Evolutionary conservation across 2,888 invertebrate genomes (phyloP).

Genomic region (Cistogaster globosa): DNA sequence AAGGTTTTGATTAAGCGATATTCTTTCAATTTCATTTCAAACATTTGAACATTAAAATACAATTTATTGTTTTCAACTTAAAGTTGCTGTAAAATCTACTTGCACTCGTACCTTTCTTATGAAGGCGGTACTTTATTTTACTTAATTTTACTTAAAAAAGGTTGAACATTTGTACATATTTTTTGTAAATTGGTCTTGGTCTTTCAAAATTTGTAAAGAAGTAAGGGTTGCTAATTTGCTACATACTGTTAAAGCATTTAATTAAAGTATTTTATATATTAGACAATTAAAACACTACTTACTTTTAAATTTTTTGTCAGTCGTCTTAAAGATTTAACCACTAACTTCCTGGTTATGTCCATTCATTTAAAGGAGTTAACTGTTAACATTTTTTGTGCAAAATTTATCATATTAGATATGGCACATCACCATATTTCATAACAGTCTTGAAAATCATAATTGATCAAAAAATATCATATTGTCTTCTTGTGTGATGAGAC

Average conservation of each 20-base stretch:
- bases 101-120: neutral
- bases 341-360: constrained; percentile 1
- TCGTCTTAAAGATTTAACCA: neutral
- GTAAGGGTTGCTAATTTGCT: constrained; percentile 58
- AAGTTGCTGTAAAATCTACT: no score
- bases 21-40: neutral
- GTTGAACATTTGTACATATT: neutral
- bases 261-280: neutral
- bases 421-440: no score
- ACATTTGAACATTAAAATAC: neutral
- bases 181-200: neutral
- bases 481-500: no score
- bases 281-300: constrained; percentile 45
- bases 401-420: no score
- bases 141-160: constrained; percentile 55
- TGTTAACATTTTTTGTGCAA: neutral
- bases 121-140: constrained; percentile 8
- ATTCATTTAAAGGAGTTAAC: constrained; percentile 3
- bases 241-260: constrained; percentile 41
- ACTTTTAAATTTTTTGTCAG: constrained; percentile 52
- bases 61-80: neutral
- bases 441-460: no score
- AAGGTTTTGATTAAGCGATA: no score
- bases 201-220: neutral
- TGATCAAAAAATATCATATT: no score